A percentile compares a stretch with the other conserved stretches of the same genome.
Evolutionary conservation across 2,113 vertebrate species (phyloP).

Genomic region (Saccopteryx bilineata): DNA sequence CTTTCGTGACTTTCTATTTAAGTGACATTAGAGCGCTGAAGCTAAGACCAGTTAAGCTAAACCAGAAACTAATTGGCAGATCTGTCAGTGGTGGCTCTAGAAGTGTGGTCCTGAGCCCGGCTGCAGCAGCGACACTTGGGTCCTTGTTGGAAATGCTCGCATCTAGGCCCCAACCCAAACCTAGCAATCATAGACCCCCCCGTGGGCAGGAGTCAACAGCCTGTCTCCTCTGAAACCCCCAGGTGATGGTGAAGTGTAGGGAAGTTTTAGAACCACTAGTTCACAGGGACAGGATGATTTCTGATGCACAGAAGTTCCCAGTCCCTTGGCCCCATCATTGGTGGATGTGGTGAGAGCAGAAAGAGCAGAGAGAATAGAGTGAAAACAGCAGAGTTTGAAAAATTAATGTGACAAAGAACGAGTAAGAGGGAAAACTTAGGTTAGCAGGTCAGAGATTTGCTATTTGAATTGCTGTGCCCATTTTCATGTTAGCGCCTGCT

Average conservation of each 20-base stretch:
- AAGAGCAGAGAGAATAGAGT: background rate
- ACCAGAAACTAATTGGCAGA: background rate
- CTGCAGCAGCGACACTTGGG: too few relatives aligned
- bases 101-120: background rate
- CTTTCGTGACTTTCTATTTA: background rate
- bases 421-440: background rate
- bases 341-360: background rate
- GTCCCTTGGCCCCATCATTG: background rate
- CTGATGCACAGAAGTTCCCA: background rate
- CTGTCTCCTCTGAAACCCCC: background rate
- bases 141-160: background rate
- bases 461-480: background rate
- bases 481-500: background rate
- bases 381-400: background rate
- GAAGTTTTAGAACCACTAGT: background rate
- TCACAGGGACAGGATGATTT: background rate
- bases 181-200: background rate
- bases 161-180: background rate
- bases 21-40: background rate
- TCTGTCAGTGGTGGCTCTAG: background rate
- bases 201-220: fast-evolving
- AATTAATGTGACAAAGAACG: background rate
- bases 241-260: background rate
- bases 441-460: background rate
- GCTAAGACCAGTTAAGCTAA: background rate